Evolutionary conservation across 2,113 vertebrate species (phyloP).

Genomic region (Calyptommatus sinebrachiatus): DNA sequence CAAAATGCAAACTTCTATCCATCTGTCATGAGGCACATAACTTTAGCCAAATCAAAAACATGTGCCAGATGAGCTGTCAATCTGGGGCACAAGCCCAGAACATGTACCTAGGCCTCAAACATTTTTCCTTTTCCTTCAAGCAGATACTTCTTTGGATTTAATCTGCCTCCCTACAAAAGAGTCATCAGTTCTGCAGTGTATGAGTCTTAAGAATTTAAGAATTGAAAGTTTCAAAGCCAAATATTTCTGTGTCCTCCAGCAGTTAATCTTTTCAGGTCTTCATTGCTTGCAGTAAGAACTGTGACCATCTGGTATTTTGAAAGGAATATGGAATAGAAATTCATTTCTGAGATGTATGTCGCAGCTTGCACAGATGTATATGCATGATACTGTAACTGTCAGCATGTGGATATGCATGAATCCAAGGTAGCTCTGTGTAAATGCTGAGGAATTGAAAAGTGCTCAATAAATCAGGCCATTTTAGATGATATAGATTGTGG

Average conservation of each 20-base stretch:
- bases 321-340: not conserved
- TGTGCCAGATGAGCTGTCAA: too few species aligned
- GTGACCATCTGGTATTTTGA: not conserved
- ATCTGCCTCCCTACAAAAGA: too few species aligned
- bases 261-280: not conserved
- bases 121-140: too few species aligned
- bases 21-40: too few species aligned
- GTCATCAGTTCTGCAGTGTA: too few species aligned
- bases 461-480: not conserved
- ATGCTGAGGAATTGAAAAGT: not conserved
- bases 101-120: too few species aligned
- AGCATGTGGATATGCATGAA: not conserved
- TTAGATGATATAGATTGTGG: constrained; percentile 17
- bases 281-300: not conserved
- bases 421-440: not conserved
- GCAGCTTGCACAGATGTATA: constrained; percentile 6
- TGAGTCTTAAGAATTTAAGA: not conserved
- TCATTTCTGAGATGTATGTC: constrained; percentile 9
- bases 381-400: not conserved
- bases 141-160: too few species aligned
- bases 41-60: too few species aligned
- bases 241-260: constrained; percentile 8
- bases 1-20: too few species aligned
- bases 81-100: too few species aligned
- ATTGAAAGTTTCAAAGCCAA: not conserved